Conservation (phyloP, 2,113 vertebrate genomes). For the Spermophilus dauricus region DNA sequence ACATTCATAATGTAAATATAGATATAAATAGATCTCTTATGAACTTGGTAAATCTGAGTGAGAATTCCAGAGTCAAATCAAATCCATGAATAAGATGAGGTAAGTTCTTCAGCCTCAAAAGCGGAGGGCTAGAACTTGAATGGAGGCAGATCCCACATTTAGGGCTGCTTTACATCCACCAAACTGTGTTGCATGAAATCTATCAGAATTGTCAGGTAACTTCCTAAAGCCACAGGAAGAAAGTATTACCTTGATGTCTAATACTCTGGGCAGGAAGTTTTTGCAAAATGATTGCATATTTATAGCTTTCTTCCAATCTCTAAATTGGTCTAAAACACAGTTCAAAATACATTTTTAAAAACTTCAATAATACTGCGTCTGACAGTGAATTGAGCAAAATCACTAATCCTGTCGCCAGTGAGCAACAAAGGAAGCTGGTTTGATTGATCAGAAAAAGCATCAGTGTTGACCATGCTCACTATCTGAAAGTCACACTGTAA, state of each 20-base stretch:
- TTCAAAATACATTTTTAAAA: conserved; percentile 70
- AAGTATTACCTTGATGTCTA: not conserved
- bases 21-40: not conserved
- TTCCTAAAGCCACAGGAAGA: conserved; percentile 42
- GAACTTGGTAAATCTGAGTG: not conserved
- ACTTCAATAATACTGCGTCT: conserved; percentile 60
- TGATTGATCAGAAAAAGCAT: conserved; percentile 58
- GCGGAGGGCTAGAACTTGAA: not conserved
- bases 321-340: conserved; percentile 65
- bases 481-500: conserved; percentile 57
- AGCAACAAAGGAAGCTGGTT: conserved; percentile 51
- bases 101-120: not conserved
- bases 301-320: conserved; percentile 47
- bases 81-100: not conserved
- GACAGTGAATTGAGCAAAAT: conserved; percentile 68
- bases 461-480: not conserved
- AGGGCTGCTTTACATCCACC: not conserved
- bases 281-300: conserved; percentile 62
- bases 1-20: not conserved
- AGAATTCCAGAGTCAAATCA: not conserved
- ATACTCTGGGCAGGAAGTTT: conserved; percentile 54
- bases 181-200: not conserved
- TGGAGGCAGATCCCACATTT: not conserved
- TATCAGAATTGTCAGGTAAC: not conserved
- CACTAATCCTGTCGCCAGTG: conserved; percentile 34